Base-by-base conservation (phyloP, 2,888 invertebrate genomes). In the Cetonia aurata region DNA sequence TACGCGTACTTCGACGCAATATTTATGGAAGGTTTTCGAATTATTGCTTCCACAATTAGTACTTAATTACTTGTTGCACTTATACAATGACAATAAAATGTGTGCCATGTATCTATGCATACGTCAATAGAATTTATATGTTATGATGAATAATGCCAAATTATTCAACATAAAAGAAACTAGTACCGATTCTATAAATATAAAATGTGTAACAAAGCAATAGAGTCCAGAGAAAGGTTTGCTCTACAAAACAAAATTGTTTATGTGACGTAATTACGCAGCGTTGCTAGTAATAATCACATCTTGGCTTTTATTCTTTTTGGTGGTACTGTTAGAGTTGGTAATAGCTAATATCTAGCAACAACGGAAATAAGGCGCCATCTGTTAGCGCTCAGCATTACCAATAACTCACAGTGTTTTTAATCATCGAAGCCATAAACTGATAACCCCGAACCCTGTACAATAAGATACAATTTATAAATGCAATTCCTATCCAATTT, bases 401-500 rank as follows among this genome's bases (percentile, higher is more conserved):
- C 17, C 50, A 50, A 65, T 65, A 50, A 65, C 15, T 65, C 37
- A 65, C 12, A 4, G 46, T 12, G 37, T 65, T 48, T 65, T 50
- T 65, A 65, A 17, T 65, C 50, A 37, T 65, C 12, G 19, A 41
- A 33, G 33, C 50, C 37, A 13, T 46, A 56, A 48, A 67, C 19
- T 31, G 69, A 69, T 69, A 60, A 69, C 60, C 60, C 53, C 42
- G 46, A 41, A 44, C 53, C 33, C 37, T 19, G 10, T 33, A n/a
- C 13, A 41, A 62, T 53, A 44, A 37, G 53, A 69, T 31, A 50
- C 48, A 13, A 17, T 42, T 52, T 59, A 60, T 69, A 60, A 60
- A 69, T 69, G 53, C 59, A 42, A 59, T 69, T 55, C 13, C 53
- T 53, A 25, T 62, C n/a, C 44, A 25, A 52, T 55, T 69, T 69